Conservation (phyloP, 2,797 vertebrate genomes). For the Todus mexicanus region DNA sequence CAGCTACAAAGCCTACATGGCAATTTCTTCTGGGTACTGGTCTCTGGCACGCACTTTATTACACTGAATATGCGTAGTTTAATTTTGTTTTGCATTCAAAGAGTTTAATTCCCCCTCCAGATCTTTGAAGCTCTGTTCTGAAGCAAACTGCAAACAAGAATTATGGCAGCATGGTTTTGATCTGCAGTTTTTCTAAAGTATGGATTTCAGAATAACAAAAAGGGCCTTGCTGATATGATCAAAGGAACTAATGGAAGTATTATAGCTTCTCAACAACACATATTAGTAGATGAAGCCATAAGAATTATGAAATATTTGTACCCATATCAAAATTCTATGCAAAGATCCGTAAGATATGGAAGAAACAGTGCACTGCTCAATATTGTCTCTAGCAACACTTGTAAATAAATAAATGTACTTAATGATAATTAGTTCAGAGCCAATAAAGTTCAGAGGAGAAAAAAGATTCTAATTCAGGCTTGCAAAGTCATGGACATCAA, state of each 20-base stretch:
- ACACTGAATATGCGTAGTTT: slow-evolving; percentile 11
- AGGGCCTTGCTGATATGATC: background rate
- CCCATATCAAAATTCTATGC: background rate
- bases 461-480: background rate
- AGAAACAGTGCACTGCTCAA: background rate
- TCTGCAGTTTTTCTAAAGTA: background rate
- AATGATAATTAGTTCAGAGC: background rate
- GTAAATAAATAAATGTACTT: background rate
- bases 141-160: slow-evolving; percentile 14
- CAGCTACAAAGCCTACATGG: background rate
- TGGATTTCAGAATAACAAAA: slow-evolving; percentile 4
- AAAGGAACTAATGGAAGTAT: slow-evolving; percentile 15
- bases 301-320: background rate
- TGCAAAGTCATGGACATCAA: background rate
- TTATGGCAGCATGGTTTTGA: background rate
- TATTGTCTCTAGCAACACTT: background rate
- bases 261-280: background rate
- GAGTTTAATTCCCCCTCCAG: background rate
- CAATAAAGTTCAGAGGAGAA: background rate
- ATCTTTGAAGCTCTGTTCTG: slow-evolving; percentile 27
- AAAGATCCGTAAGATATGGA: fast-evolving
- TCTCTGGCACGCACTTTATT: background rate
- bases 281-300: background rate
- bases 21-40: slow-evolving; percentile 7
- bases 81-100: slow-evolving; percentile 45